Percentiles rank a stretch among this genome's conserved stretches.
These are phyloP conservation scores for Blennius ocellaris DNA, from an alignment of 2,113 vertebrate genomes.

Conservation along the genomic window DNA sequence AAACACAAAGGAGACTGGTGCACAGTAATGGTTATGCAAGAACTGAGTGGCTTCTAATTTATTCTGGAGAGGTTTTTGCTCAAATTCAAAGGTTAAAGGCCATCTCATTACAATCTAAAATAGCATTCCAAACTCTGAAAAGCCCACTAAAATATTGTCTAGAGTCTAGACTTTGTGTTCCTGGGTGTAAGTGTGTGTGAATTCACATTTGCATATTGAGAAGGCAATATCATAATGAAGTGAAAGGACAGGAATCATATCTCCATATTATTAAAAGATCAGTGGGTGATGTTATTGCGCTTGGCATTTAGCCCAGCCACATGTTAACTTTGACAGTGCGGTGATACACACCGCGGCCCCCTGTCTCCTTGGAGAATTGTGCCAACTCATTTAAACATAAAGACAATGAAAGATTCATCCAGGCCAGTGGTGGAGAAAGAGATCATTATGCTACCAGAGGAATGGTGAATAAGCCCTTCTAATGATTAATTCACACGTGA, in stretches of 20 bases:
- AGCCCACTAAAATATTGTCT: slow-evolving; percentile 41
- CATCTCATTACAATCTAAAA: slow-evolving; percentile 72
- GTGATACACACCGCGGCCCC: slow-evolving; percentile 33
- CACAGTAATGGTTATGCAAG: slow-evolving; percentile 38
- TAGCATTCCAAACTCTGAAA: slow-evolving; percentile 50
- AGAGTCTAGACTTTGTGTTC: slow-evolving; percentile 41
- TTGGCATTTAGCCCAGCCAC: slow-evolving; percentile 70
- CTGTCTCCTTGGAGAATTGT: slow-evolving; percentile 58
- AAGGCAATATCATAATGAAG: slow-evolving; percentile 61
- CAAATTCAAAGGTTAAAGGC: slow-evolving; percentile 64
- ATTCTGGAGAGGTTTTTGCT: slow-evolving; percentile 57
- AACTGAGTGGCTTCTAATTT: slow-evolving; percentile 55
- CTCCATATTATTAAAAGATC: slow-evolving; percentile 71
- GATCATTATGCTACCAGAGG: slow-evolving; percentile 60
- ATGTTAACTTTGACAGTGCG: slow-evolving; percentile 67
- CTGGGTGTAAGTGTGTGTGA: slow-evolving; percentile 13
- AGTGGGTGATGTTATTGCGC: slow-evolving; percentile 69
- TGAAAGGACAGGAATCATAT: slow-evolving; percentile 61
- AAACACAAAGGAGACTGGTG: slow-evolving; percentile 17
- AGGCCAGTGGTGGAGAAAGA: slow-evolving; percentile 54
- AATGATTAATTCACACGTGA: slow-evolving; percentile 78
- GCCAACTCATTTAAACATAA: slow-evolving; percentile 69
- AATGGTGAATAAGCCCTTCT: slow-evolving; percentile 62
- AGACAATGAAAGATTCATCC: slow-evolving; percentile 77
- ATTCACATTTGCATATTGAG: slow-evolving; percentile 63